A percentile compares a stretch with the other conserved stretches of the same genome.
These are phyloP conservation scores for Calephelis nemesis DNA, from an alignment of 1,140 invertebrate species.

Conservation along the genomic window DNA sequence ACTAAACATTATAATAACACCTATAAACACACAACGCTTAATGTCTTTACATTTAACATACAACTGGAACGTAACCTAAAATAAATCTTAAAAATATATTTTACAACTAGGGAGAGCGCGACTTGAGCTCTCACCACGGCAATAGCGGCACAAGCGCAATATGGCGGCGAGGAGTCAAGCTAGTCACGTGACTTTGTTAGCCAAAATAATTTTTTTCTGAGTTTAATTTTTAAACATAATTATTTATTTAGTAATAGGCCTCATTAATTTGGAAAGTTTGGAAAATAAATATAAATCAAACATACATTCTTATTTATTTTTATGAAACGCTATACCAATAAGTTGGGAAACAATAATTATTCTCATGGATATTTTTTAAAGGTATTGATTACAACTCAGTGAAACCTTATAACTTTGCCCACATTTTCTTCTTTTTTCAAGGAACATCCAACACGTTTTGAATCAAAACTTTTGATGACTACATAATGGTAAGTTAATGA, in stretches of 20 bases:
- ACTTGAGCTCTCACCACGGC: slow-evolving; percentile 45
- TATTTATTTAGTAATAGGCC: background rate
- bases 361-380: no score
- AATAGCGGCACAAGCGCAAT: slow-evolving; percentile 52
- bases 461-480: no score
- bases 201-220: slow-evolving; percentile 17
- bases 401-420: no score
- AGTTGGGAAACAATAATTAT: background rate
- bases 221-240: background rate
- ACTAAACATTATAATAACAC: slow-evolving; percentile 17
- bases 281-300: background rate
- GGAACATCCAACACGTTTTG: no score
- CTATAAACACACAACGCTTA: slow-evolving; percentile 18
- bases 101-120: slow-evolving; percentile 46
- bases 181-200: slow-evolving; percentile 55
- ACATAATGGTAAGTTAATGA: no score
- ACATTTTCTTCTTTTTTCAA: no score
- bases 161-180: slow-evolving; percentile 53
- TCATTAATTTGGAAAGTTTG: background rate
- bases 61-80: slow-evolving; percentile 20
- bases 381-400: no score
- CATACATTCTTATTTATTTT: background rate
- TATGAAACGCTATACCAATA: background rate
- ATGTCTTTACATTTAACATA: slow-evolving; percentile 18
- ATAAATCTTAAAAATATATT: slow-evolving; percentile 38